Evolutionary conservation across 2,888 invertebrate species (phyloP).

Genomic region (Calephelis perditalis): DNA sequence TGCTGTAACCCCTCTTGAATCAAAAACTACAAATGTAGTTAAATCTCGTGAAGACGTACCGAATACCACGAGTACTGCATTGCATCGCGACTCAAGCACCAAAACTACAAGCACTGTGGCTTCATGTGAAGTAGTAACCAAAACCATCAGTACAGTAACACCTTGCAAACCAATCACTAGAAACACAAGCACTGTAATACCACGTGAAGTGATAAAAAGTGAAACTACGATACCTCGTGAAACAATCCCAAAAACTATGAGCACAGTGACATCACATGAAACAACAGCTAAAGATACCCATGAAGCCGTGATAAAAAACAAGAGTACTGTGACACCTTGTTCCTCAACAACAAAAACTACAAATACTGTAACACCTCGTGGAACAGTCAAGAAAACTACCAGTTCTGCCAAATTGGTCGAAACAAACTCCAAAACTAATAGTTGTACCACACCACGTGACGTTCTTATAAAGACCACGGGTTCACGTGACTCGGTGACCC

Average conservation of each 20-base stretch:
- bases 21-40: background rate
- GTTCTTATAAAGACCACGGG: background rate
- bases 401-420: background rate
- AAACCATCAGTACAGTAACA: background rate
- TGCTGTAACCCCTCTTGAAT: background rate
- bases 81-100: too few species aligned
- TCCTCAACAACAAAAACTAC: background rate
- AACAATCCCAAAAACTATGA: background rate
- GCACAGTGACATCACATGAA: background rate
- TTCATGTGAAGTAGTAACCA: background rate
- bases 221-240: background rate
- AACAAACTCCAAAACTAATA: background rate
- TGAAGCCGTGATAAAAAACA: too few species aligned
- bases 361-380: background rate
- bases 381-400: background rate
- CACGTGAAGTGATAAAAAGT: background rate
- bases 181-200: background rate
- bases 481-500: too few species aligned
- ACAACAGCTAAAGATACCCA: background rate
- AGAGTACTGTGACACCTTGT: background rate
- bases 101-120: background rate
- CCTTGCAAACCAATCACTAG: background rate
- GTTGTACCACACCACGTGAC: background rate
- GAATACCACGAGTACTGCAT: too few species aligned
- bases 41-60: too few species aligned